Percentiles rank a stretch among this genome's conserved stretches.
Evolutionary conservation across 2,888 invertebrate species (phyloP).

Genomic region (Pyrochroa serraticornis): DNA sequence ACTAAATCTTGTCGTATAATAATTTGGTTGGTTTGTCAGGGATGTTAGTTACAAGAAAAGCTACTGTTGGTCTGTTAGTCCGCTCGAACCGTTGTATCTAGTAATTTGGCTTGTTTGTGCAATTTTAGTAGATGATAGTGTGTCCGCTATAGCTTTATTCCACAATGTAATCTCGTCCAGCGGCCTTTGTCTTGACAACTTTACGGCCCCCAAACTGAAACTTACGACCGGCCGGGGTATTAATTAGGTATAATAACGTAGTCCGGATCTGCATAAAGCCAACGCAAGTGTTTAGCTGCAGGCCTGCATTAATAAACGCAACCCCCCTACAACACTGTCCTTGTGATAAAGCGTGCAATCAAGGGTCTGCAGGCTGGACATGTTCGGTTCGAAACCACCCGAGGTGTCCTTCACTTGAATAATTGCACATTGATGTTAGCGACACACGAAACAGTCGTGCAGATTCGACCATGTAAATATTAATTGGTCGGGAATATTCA

Average conservation of each 20-base stretch:
- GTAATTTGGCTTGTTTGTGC: not conserved
- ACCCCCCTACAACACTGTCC: too few species aligned
- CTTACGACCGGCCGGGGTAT: not conserved
- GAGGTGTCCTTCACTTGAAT: constrained; percentile 32
- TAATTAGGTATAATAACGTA: constrained; percentile 20
- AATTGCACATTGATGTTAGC: constrained; percentile 41
- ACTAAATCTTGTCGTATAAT: too few species aligned
- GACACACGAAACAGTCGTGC: constrained; percentile 36
- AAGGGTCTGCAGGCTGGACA: constrained; percentile 32
- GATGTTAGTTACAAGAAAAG: too few species aligned
- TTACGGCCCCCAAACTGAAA: constrained; percentile 1
- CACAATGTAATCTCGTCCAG: constrained; percentile 9
- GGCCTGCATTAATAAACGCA: constrained; percentile 29
- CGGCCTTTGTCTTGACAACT: constrained; percentile 21
- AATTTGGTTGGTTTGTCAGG: too few species aligned
- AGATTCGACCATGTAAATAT: constrained; percentile 36
- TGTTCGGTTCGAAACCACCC: constrained; percentile 24
- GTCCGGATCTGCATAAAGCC: constrained; percentile 22
- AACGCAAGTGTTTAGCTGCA: constrained; percentile 29
- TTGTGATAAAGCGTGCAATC: constrained; percentile 27
- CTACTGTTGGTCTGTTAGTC: too few species aligned
- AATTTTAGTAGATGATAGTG: constrained; percentile 5
- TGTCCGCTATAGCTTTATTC: constrained; percentile 8
- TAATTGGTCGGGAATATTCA: constrained; percentile 18
- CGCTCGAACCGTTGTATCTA: too few species aligned